Conservation (phyloP, 1,140 invertebrate genomes). For the Pogonomyrmex barbatus region DNA sequence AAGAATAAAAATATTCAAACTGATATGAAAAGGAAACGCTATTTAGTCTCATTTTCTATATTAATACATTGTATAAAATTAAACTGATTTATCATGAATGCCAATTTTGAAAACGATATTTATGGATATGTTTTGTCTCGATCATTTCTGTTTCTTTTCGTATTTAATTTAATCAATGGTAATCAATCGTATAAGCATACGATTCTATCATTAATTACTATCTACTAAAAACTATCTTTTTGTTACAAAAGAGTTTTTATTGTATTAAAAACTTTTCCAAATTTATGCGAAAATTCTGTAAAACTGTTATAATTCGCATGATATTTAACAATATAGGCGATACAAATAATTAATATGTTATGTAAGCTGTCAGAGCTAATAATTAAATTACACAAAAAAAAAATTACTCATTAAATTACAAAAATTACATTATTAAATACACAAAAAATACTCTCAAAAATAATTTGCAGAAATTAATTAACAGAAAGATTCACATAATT, state of each 20-base stretch:
- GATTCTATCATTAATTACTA: neutral
- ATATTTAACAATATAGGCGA: neutral
- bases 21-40: neutral
- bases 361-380: too few relatives aligned
- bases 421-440: neutral
- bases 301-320: neutral
- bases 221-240: neutral
- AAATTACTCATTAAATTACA: too few relatives aligned
- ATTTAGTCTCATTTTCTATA: neutral
- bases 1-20: neutral
- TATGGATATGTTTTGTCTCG: constrained; percentile 72
- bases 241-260: constrained; percentile 11
- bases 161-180: constrained; percentile 64
- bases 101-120: constrained; percentile 64
- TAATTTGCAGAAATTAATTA: neutral
- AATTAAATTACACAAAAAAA: too few relatives aligned
- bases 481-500: constrained; percentile 43
- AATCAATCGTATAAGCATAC: constrained; percentile 59
- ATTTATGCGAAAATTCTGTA: neutral
- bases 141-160: constrained; percentile 52
- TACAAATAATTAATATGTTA: neutral
- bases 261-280: constrained; percentile 23
- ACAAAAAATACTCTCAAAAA: neutral
- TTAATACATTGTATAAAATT: constrained; percentile 32
- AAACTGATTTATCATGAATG: constrained; percentile 69